Evolutionary conservation across 2,888 invertebrate genomes (phyloP).

Genomic region (Electrophaes corylata): DNA sequence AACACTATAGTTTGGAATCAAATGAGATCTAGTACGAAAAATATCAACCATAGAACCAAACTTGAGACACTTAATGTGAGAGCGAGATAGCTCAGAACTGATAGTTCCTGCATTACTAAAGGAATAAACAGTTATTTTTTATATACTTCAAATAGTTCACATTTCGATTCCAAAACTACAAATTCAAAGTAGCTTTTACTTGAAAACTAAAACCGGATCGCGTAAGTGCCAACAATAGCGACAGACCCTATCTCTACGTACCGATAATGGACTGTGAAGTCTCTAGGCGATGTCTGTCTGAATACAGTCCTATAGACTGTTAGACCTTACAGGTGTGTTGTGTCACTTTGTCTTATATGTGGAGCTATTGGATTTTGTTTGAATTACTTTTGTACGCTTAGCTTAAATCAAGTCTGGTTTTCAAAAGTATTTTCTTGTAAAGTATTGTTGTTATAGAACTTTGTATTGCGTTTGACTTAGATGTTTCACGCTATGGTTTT

Average conservation of each 20-base stretch:
- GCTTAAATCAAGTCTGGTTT: too few relatives aligned
- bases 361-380: neutral
- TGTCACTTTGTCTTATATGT: constrained; percentile 16
- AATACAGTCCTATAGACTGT: constrained; percentile 21
- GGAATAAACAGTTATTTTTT: too few relatives aligned
- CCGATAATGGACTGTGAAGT: constrained; percentile 77
- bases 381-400: neutral
- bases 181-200: constrained; percentile 50
- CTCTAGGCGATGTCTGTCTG: constrained; percentile 67
- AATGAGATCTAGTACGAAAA: too few relatives aligned
- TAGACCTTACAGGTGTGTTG: constrained; percentile 4
- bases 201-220: constrained; percentile 52
- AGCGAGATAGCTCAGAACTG: too few relatives aligned
- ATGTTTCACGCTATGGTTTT: too few relatives aligned
- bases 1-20: too few relatives aligned
- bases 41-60: too few relatives aligned
- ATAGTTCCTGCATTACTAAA: too few relatives aligned
- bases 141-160: constrained; percentile 37
- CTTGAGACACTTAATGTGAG: too few relatives aligned
- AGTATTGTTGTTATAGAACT: too few relatives aligned
- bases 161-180: constrained; percentile 43
- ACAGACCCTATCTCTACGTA: constrained; percentile 67
- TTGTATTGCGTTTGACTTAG: too few relatives aligned
- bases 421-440: too few relatives aligned
- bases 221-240: constrained; percentile 68